These are phyloP conservation scores for Pholis gunnellus DNA, from an alignment of 2,113 vertebrate species.

Conservation along the genomic window DNA sequence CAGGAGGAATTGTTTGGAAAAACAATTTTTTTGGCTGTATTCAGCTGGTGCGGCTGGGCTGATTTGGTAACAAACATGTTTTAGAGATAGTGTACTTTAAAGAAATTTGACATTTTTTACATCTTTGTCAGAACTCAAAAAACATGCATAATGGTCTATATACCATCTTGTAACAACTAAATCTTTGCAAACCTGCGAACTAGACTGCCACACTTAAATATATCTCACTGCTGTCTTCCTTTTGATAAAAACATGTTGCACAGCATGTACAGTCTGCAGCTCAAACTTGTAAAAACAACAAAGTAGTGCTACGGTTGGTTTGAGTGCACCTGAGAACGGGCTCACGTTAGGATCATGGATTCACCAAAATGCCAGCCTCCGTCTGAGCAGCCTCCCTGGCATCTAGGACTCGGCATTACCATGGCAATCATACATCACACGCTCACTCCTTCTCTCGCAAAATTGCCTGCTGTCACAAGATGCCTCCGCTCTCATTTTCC, in stretches of 20 bases:
- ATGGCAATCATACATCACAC: constrained; percentile 58
- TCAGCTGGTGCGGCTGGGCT: neutral
- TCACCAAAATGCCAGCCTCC: constrained; percentile 13
- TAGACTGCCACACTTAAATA: neutral
- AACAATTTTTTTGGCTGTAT: constrained; percentile 23
- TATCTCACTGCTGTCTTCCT: neutral
- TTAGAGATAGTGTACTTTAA: neutral
- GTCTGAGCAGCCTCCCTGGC: constrained; percentile 39
- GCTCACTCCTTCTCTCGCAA: constrained; percentile 51
- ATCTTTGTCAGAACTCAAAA: neutral
- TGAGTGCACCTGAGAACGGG: constrained; percentile 7
- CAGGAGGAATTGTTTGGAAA: constrained; percentile 34
- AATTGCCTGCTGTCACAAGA: constrained; percentile 71
- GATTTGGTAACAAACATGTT: constrained; percentile 19
- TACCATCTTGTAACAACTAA: neutral
- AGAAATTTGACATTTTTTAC: constrained; percentile 1
- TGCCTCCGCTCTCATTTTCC: constrained; percentile 63
- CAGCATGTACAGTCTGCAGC: neutral
- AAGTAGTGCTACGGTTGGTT: neutral
- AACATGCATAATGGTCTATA: neutral
- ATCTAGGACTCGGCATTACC: constrained; percentile 49
- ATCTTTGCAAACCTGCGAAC: neutral
- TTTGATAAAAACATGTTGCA: neutral
- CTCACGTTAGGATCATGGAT: constrained; percentile 6
- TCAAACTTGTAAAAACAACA: neutral